Evolutionary conservation across 2,888 invertebrate species (phyloP), one percentile per base, ranked within the genome.

Genomic region (Thyatira batis): DNA sequence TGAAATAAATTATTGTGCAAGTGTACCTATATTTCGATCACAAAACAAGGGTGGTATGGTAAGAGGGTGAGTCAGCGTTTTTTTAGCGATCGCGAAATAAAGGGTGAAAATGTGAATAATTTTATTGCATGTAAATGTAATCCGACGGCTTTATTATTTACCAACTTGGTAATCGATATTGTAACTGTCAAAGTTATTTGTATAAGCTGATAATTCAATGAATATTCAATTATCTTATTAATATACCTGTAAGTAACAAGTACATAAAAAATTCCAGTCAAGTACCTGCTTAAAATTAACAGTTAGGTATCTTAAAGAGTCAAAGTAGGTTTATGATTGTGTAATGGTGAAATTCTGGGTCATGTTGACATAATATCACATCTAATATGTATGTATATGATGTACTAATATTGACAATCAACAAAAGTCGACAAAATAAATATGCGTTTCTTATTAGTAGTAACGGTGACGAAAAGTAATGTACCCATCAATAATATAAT

Each of bases 291-390:
- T 23, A 4, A 39, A 39, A 39, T 17, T 17, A 39, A 39, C 39
- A 4, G 39, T 39, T 39, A 17, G 8, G 17, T 39, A 23, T 2
- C 13, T 13, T 39, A n/a, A 13, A 13, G 5, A 33, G 33, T 39
- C 39, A 39, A 27, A 27, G 27, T 27, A 27, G 48, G 27, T 48
- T 48, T 48, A 48, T 48, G 48, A 27, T 48, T 48, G 27, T 48
- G 27, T 20, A 48, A 20, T 48, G 17, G 27, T 39, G 39, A 39
- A 39, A 39, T 39, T 39, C 39, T 39, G 39, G 13, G 39, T 17
- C 39, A 39, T 39, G 17, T 39, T 39, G 39, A 39, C 39, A 6
- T 39, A 39, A 39, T n/a, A n/a, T n/a, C 39, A 39, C 39, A 8
- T 17, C 39, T 39, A n/a, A n/a, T n/a, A 33, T 33, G 13, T 33